Evolutionary conservation across 2,113 vertebrate genomes (phyloP).

Genomic region (Semnornis frantzii): DNA sequence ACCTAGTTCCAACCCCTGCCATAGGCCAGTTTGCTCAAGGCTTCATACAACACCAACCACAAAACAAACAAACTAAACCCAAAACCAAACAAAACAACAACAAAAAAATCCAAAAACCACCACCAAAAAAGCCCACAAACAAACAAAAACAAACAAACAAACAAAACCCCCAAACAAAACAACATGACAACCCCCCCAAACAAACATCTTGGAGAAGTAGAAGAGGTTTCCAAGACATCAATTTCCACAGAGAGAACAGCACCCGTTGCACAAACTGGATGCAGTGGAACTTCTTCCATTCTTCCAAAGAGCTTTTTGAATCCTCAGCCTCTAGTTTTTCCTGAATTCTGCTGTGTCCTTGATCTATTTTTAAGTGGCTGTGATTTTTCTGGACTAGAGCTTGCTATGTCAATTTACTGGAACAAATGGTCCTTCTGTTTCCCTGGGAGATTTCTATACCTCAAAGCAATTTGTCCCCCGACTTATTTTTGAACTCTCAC

Average conservation of each 20-base stretch:
- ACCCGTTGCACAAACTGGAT: not conserved
- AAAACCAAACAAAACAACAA: not conserved
- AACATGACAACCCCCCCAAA: not conserved
- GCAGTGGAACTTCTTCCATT: not conserved
- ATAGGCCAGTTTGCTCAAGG: too few species aligned
- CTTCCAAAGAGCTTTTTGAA: not conserved
- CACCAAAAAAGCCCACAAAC: not conserved
- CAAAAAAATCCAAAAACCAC: not conserved
- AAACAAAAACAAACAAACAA: too few species aligned
- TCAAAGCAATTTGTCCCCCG: conserved; percentile 41
- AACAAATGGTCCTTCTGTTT: conserved; percentile 51
- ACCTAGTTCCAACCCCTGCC: too few species aligned
- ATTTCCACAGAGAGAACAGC: not conserved
- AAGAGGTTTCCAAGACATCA: not conserved
- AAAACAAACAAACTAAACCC: not conserved
- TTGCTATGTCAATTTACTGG: conserved; percentile 40
- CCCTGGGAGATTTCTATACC: conserved; percentile 31
- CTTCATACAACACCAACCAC: too few species aligned
- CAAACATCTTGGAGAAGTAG: not conserved
- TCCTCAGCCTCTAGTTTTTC: not conserved
- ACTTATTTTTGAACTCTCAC: conserved; percentile 36
- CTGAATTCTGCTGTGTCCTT: conserved; percentile 28
- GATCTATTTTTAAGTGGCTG: conserved; percentile 39
- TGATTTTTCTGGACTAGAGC: conserved; percentile 37
- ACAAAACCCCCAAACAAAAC: not conserved